Percentiles rank a stretch among this genome's conserved stretches.
Evolutionary conservation across 2,888 invertebrate species (phyloP).

Genomic region (Scaptomyza cyrtandrae): DNA sequence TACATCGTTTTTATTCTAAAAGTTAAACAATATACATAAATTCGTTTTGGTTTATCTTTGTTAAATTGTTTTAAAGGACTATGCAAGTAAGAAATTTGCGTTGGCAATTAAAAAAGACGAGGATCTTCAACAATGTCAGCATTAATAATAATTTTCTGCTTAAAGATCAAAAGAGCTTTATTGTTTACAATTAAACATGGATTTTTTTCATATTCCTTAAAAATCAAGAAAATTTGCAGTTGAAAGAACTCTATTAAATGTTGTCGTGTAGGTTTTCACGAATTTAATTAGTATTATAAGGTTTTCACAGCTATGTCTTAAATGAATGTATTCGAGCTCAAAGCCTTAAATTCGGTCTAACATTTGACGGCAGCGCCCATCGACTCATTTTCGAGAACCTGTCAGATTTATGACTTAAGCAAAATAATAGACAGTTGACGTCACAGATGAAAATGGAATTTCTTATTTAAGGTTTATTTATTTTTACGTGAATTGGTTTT

Average conservation of each 20-base stretch:
- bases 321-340: conserved; percentile 26
- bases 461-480: conserved; percentile 61
- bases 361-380: conserved; percentile 23
- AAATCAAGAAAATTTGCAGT: background rate
- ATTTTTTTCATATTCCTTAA: too few relatives aligned
- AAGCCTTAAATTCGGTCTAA: conserved; percentile 27
- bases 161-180: too few relatives aligned
- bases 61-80: too few relatives aligned
- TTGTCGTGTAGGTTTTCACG: background rate
- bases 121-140: too few relatives aligned
- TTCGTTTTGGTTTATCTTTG: too few relatives aligned
- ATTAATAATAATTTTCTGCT: too few relatives aligned
- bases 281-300: conserved; percentile 1
- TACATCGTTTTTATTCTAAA: too few relatives aligned
- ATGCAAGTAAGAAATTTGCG: too few relatives aligned
- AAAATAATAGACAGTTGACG: conserved; percentile 72
- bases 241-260: background rate
- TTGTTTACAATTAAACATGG: too few relatives aligned
- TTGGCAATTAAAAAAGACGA: too few relatives aligned
- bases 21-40: too few relatives aligned
- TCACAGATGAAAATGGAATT: conserved; percentile 66
- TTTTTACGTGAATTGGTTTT: conserved; percentile 49
- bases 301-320: conserved; percentile 26
- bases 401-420: conserved; percentile 75
- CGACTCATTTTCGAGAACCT: conserved; percentile 40